Evolutionary conservation across 2,113 vertebrate species (phyloP).

Genomic region (Chaetodon auriga): DNA sequence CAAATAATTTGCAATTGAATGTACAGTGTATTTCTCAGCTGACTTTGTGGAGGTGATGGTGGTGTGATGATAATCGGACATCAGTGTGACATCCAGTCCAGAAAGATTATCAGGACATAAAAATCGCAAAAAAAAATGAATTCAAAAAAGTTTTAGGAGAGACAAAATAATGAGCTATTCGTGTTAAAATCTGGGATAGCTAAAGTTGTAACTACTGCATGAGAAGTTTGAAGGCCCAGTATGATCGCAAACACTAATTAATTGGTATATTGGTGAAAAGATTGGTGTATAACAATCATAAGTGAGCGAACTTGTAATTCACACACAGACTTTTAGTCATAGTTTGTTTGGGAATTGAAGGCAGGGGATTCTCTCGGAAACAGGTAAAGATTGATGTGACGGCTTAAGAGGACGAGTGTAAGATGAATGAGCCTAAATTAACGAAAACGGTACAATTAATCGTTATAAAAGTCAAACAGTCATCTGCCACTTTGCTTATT

Average conservation of each 20-base stretch:
- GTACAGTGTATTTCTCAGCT: background rate
- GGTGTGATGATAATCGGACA: background rate
- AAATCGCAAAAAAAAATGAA: background rate
- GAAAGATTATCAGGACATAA: background rate
- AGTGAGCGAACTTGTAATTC: background rate
- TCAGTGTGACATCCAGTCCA: background rate
- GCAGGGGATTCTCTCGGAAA: constrained; percentile 6
- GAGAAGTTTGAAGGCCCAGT: background rate
- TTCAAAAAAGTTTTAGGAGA: background rate
- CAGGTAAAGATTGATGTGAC: constrained; percentile 51
- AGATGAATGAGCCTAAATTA: constrained; percentile 71
- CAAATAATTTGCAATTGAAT: background rate
- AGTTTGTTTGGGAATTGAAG: constrained; percentile 39
- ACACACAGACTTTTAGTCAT: background rate
- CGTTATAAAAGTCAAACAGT: constrained; percentile 80
- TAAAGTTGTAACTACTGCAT: background rate
- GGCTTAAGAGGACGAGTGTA: constrained; percentile 51
- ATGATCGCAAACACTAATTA: background rate
- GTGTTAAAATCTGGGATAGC: background rate
- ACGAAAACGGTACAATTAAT: constrained; percentile 76
- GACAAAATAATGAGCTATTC: background rate
- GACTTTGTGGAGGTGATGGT: background rate
- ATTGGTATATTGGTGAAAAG: background rate
- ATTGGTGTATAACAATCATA: background rate
- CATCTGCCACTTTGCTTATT: constrained; percentile 86